Percentiles rank a stretch among this genome's conserved stretches.
Evolutionary conservation across 2,888 invertebrate species (phyloP).

Genomic region (Cosmorhoe ocellata): DNA sequence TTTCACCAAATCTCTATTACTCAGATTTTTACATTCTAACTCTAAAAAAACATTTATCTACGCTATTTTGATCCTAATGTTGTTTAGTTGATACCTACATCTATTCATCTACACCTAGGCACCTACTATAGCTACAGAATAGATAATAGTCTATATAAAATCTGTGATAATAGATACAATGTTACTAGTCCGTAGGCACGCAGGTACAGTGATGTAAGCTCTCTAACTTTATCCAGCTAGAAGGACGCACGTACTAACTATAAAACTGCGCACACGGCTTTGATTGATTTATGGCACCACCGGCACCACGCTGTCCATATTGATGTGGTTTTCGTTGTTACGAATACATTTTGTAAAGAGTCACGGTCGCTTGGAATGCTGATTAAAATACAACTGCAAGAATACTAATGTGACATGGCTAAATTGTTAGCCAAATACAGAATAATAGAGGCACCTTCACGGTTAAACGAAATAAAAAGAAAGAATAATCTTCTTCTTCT

Average conservation of each 20-base stretch:
- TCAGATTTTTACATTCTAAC: too few relatives aligned
- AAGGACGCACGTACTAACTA: constrained; percentile 56
- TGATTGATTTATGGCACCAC: constrained; percentile 68
- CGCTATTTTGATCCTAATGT: too few relatives aligned
- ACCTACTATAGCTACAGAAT: too few relatives aligned
- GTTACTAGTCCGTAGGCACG: background rate
- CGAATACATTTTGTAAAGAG: constrained; percentile 26
- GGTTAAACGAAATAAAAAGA: too few relatives aligned
- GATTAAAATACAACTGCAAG: constrained; percentile 14
- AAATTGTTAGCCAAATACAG: too few relatives aligned
- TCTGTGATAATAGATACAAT: too few relatives aligned
- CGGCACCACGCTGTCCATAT: constrained; percentile 62
- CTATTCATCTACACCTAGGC: background rate
- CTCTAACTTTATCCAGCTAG: constrained; percentile 31
- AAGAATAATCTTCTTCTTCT: too few relatives aligned
- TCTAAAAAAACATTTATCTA: too few relatives aligned
- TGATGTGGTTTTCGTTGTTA: constrained; percentile 57
- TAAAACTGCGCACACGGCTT: constrained; percentile 59
- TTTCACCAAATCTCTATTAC: too few relatives aligned
- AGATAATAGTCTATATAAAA: too few relatives aligned
- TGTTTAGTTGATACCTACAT: too few relatives aligned
- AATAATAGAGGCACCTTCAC: too few relatives aligned
- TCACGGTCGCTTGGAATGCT: constrained; percentile 17
- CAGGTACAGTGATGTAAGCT: constrained; percentile 26
- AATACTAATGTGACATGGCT: constrained; percentile 11